Evolutionary conservation across 2,113 vertebrate genomes (phyloP), one percentile per base, ranked within the genome.

Genomic region (Ranitomeya variabilis): DNA sequence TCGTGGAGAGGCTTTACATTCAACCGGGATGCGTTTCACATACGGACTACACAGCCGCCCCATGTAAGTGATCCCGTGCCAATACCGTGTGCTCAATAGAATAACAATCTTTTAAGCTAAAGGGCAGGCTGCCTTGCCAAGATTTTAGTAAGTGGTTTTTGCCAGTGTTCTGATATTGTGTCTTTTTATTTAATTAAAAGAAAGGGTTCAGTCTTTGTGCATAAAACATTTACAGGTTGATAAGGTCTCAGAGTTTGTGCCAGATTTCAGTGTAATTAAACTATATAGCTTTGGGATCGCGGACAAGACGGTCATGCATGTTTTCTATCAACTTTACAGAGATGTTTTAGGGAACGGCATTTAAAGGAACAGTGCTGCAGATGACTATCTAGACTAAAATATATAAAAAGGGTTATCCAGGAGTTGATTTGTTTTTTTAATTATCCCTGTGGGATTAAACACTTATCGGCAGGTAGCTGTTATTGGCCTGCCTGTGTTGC

Each of bases 181-280:
- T 60, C 23, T 64, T 86, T 86, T 31, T 11, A 16, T 57, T 80
- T 82, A 87, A 81, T 87, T 73, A 82, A 71, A 81, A 60, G 66
- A 59, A 45, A 10, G 21, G 66, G 59, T 52, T 45, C 78, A 59
- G 14, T 81, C 54, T 23, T 52, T 31, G 10, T 83, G 15, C 6
- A 88, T 88, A 64, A 88, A 88, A 83, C 87, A 74, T 88, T 88
- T 76, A 88, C 79, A 76, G 87, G 54, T 73, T 45, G 84, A 69
- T 87, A 80, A 82, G 54, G 54, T 81, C 62, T 71, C 52, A 11
- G 60, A 73, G 45, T 19, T 14, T 69, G 79, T 73, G 66, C 78
- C 79, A 73, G 45, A 60, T 57, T 71, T 74, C 26, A 51, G 19
- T 60, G 71, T 45, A 59, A 76, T 86, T 21, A 62, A 86, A 76